Evolutionary conservation across 2,888 invertebrate species (phyloP), one percentile per base, ranked within the genome.

Genomic region (Dysmachus trigonus): DNA sequence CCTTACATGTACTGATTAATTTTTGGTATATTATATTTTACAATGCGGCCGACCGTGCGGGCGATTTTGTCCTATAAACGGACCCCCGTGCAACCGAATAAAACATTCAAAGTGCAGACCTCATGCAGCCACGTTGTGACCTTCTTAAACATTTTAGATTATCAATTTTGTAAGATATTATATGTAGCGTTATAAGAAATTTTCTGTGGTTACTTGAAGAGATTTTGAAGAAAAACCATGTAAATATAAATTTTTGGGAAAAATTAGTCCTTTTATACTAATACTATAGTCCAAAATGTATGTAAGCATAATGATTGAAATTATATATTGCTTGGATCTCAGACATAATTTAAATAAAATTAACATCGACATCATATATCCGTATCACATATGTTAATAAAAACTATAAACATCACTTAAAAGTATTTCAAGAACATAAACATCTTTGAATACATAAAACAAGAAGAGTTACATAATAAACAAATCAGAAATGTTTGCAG

Each of bases 401-500:
- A 73, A 73, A 73, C 31, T 31, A 73, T 33, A 73, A 73, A 72
- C 31, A 73, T 33, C 73, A 62, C 62, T 31, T 76, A 35, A 30
- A 79, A 53, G 22, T 76, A 74, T 74, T 74, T 74, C n/a, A 74
- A 74, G 31, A 76, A 76, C 47, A 81, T 51, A 51, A 79, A 74
- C 18, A 74, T 15, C 7, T 47, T 47, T 47, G 47, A 15, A 22
- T 35, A 27, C 18, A 41, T 2, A 35, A 33, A 77, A 77, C 10
- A 77, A 62, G 22, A 27, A 62, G 22, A 62, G 27, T 62, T 27
- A 77, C 77, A 77, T 27, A 77, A 77, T 35, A 18, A 41, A 62
- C 31, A 83, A 83, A 83, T 27, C 15, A 83, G 27, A 72, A 83
- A 83, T 72, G 83, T 83, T 83, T 83, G 83, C 83, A 83, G 83